Evolutionary conservation across 2,113 vertebrate species (phyloP).

Genomic region (Brachionichthys hirsutus): DNA sequence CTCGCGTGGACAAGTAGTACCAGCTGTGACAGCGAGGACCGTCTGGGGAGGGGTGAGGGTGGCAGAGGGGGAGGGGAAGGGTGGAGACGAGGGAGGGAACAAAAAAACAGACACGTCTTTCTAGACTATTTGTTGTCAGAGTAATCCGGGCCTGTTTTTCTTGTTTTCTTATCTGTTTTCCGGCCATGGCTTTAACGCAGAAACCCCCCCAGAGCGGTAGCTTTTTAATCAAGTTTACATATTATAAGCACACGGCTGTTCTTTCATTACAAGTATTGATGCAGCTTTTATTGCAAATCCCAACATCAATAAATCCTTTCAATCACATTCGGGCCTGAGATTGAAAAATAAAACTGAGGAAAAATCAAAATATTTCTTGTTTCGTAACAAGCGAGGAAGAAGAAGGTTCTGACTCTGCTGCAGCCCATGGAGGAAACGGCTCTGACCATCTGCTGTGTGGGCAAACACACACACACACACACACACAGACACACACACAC

Average conservation of each 20-base stretch:
- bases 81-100: slow-evolving; percentile 60
- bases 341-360: slow-evolving; percentile 18
- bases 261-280: slow-evolving; percentile 43
- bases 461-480: slow-evolving; percentile 46
- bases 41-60: slow-evolving; percentile 32
- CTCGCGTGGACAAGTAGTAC: slow-evolving; percentile 71
- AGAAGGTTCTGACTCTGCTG: background rate
- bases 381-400: background rate
- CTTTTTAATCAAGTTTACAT: slow-evolving; percentile 34
- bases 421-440: slow-evolving; percentile 3
- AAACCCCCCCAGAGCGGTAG: slow-evolving; percentile 24
- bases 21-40: slow-evolving; percentile 73
- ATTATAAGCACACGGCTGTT: slow-evolving; percentile 41
- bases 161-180: slow-evolving; percentile 2
- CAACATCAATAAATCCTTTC: slow-evolving; percentile 33
- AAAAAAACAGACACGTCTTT: slow-evolving; percentile 73
- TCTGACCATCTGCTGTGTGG: slow-evolving; percentile 33
- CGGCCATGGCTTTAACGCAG: background rate
- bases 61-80: slow-evolving; percentile 56
- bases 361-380: slow-evolving; percentile 1
- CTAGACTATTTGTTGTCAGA: slow-evolving; percentile 54
- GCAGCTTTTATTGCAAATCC: slow-evolving; percentile 43
- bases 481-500: slow-evolving; percentile 39
- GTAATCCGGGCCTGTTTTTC: slow-evolving; percentile 23
- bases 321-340: slow-evolving; percentile 4